Conservation (phyloP, 2,888 invertebrate species). For the Caradrina clavipalpis region DNA sequence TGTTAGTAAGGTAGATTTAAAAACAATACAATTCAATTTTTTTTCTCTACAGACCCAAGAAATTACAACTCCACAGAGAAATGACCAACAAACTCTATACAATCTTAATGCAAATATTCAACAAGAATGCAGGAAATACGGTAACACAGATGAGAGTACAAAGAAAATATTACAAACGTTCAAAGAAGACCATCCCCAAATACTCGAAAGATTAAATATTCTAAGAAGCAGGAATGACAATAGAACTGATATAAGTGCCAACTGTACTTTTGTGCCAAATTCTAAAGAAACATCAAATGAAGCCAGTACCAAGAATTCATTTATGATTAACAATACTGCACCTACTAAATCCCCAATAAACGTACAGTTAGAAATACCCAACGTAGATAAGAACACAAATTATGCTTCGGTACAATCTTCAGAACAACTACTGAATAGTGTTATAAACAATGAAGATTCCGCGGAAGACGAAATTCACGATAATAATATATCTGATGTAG, state of each 20-base stretch:
- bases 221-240: constrained; percentile 60
- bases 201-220: constrained; percentile 73
- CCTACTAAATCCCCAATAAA: background rate
- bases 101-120: constrained; percentile 79
- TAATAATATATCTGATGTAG: constrained; percentile 41
- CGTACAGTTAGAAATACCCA: background rate
- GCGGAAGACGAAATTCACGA: constrained; percentile 14
- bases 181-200: constrained; percentile 74
- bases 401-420: constrained; percentile 70
- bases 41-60: constrained; percentile 72
- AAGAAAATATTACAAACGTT: constrained; percentile 76
- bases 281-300: constrained; percentile 39
- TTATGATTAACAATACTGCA: constrained; percentile 12
- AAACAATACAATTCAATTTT: background rate
- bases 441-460: constrained; percentile 60
- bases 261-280: constrained; percentile 51
- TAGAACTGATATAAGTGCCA: constrained; percentile 63
- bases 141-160: constrained; percentile 63
- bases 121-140: constrained; percentile 74
- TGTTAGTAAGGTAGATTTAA: too few relatives aligned
- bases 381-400: constrained; percentile 41
- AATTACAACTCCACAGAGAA: constrained; percentile 68
- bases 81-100: constrained; percentile 77
- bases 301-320: constrained; percentile 10
- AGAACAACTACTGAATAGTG: constrained; percentile 72